A percentile compares a stretch with the other conserved stretches of the same genome.
phyloP scores from a whole-genome alignment of 1,140 invertebrate species.

The Trachymyrmex septentrionalis region DNA sequence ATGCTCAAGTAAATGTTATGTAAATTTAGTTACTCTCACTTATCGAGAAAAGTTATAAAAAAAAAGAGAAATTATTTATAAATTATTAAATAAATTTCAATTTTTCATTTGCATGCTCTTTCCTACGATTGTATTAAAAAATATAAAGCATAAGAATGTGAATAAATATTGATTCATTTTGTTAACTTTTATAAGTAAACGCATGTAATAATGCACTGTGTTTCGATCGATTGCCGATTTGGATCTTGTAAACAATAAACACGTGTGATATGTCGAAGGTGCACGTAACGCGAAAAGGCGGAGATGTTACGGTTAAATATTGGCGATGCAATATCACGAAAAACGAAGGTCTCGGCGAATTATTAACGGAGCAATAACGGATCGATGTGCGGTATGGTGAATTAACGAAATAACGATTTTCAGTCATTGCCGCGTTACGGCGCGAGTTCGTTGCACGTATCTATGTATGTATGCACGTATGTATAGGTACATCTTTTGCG shows the following conservation, averaged over 20 bases:
- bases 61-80: background rate
- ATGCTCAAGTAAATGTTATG: background rate
- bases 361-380: slow-evolving; percentile 75
- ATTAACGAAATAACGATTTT: slow-evolving; percentile 83
- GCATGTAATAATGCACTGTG: background rate
- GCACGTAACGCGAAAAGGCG: slow-evolving; percentile 58
- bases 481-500: background rate
- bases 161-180: background rate
- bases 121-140: background rate
- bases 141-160: background rate
- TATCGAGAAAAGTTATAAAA: background rate
- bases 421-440: slow-evolving; percentile 76
- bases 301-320: slow-evolving; percentile 74
- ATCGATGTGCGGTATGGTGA: slow-evolving; percentile 71
- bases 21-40: background rate
- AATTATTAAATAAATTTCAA: background rate
- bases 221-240: slow-evolving; percentile 46
- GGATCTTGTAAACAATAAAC: slow-evolving; percentile 59
- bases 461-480: background rate
- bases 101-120: background rate
- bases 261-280: slow-evolving; percentile 36
- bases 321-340: slow-evolving; percentile 76
- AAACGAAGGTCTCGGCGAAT: slow-evolving; percentile 73
- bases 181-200: background rate
- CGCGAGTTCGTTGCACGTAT: slow-evolving; percentile 71